Evolutionary conservation across 1,140 invertebrate species (phyloP).

Genomic region (Drosophila leontia): DNA sequence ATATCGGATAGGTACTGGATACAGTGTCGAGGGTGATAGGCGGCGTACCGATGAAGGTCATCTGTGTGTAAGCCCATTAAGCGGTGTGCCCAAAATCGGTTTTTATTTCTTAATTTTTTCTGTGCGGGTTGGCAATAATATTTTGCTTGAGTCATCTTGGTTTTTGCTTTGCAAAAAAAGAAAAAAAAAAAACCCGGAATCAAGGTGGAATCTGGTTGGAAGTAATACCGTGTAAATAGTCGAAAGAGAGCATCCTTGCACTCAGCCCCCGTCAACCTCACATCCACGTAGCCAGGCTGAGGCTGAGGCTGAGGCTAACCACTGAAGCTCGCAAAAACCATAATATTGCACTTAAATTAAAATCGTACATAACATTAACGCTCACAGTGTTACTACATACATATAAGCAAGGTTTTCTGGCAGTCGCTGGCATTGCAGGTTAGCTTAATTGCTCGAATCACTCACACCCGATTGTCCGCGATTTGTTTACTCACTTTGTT

Average conservation of each 20-base stretch:
- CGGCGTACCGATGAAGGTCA: slow-evolving; percentile 28
- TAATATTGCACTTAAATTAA: slow-evolving; percentile 60
- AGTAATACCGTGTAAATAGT: background rate
- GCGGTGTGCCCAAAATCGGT: slow-evolving; percentile 60
- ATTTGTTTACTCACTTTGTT: slow-evolving; percentile 37
- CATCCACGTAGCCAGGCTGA: slow-evolving; percentile 15
- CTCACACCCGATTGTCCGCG: slow-evolving; percentile 19
- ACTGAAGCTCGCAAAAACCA: slow-evolving; percentile 40
- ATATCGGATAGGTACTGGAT: slow-evolving; percentile 4
- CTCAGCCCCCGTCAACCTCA: background rate
- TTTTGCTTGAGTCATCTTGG: slow-evolving; percentile 70
- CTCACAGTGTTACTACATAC: slow-evolving; percentile 1
- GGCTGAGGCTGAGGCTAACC: slow-evolving; percentile 45
- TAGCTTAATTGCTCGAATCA: slow-evolving; percentile 64
- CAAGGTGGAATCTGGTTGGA: slow-evolving; percentile 54
- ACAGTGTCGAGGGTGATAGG: slow-evolving; percentile 21
- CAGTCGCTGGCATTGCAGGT: slow-evolving; percentile 56
- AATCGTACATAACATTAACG: slow-evolving; percentile 24
- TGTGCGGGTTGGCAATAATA: slow-evolving; percentile 50
- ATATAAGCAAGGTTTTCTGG: slow-evolving; percentile 50
- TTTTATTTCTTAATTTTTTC: slow-evolving; percentile 35
- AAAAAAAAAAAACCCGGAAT: slow-evolving; percentile 33
- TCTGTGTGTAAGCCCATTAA: slow-evolving; percentile 19
- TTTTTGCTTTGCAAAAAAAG: slow-evolving; percentile 25
- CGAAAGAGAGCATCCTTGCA: slow-evolving; percentile 28